phyloP scores from a whole-genome alignment of 2,113 vertebrate species.

The Irena cyanogastra region DNA sequence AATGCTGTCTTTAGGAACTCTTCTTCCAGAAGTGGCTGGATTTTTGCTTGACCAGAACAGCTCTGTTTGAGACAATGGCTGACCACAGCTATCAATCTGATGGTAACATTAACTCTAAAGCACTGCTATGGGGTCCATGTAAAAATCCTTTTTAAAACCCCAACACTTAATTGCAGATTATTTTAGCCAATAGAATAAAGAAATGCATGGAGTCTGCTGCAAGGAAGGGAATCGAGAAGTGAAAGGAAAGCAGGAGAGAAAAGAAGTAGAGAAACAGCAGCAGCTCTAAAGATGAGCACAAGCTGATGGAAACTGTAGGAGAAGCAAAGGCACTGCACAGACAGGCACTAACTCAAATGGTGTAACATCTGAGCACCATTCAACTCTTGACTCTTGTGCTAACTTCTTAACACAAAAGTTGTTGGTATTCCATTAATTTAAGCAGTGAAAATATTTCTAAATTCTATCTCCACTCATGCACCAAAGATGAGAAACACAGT shows the following conservation, averaged over 20 bases:
- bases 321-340: neutral
- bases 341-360: neutral
- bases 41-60: neutral
- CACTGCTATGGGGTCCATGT: neutral
- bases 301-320: neutral
- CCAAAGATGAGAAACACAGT: neutral
- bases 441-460: neutral
- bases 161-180: neutral
- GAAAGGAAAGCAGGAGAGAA: neutral
- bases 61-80: neutral
- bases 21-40: neutral
- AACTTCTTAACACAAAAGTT: neutral
- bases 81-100: neutral
- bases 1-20: neutral
- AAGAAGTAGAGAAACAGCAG: neutral
- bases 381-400: neutral
- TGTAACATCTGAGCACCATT: neutral
- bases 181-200: neutral
- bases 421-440: neutral
- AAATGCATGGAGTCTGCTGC: neutral
- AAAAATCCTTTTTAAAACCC: neutral
- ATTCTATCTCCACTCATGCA: neutral
- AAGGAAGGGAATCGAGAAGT: neutral
- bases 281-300: neutral
- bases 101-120: neutral